A percentile compares a stretch with the other conserved stretches of the same genome.
These are phyloP conservation scores for Orientallactaga sibirica DNA, from an alignment of 2,797 vertebrate genomes.

Conservation along the genomic window DNA sequence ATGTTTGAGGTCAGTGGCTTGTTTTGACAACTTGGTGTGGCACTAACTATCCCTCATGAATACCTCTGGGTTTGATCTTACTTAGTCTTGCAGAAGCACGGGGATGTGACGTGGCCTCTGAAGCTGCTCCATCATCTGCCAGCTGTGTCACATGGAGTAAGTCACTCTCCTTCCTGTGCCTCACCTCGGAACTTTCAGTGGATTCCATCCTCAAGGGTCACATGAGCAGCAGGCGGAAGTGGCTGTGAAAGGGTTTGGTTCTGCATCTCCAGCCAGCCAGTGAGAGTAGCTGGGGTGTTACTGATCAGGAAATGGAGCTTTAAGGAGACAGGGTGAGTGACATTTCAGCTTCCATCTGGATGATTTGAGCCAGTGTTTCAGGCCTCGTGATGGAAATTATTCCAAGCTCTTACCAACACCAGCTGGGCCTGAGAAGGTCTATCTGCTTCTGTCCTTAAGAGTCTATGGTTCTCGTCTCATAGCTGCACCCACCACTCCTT, in stretches of 20 bases:
- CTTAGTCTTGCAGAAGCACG: neutral
- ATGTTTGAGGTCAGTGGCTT: neutral
- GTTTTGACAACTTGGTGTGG: neutral
- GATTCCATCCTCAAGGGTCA: neutral
- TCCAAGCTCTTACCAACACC: neutral
- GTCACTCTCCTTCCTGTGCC: neutral
- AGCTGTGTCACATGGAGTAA: neutral
- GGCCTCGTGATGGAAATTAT: neutral
- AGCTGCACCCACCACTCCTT: neutral
- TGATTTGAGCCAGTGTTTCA: neutral
- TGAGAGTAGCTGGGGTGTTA: neutral
- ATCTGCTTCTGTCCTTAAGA: neutral
- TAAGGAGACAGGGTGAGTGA: neutral
- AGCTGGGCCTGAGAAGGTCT: neutral
- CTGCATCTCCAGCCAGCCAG: neutral
- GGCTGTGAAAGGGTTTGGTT: neutral
- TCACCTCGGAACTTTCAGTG: neutral
- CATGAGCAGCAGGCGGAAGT: neutral
- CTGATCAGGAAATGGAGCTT: neutral
- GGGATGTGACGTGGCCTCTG: accelerated
- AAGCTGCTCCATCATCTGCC: neutral
- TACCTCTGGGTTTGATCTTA: neutral
- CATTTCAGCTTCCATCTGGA: neutral
- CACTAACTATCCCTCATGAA: neutral
- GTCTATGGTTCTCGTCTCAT: neutral